Base-by-base conservation (phyloP, 2,113 vertebrate genomes). In the Hippocampus barbouri region DNA sequence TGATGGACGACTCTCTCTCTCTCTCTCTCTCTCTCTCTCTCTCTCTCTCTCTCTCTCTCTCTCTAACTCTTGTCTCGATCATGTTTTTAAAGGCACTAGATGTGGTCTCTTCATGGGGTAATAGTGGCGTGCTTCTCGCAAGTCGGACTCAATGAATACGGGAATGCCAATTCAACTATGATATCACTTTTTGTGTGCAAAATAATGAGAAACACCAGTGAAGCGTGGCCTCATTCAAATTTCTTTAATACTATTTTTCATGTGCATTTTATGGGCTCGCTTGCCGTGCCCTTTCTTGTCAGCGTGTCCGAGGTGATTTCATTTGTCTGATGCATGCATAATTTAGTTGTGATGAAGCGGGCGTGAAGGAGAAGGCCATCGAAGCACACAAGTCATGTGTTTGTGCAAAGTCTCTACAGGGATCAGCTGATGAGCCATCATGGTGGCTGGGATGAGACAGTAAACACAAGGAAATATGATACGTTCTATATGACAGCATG, bases 241-340 rank as follows among this genome's bases (percentile, higher is more conserved):
- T 83, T 85, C 80, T 79, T 83, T 82, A 82, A 82, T 82, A 85
- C 82, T 85, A 83, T 85, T 85, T 87, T 84, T 74, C 76, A 73
- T 70, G 72, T 80, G 83, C 80, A 74, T 83, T 89, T 82, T 77
- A 80, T 73, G 66, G 76, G 82, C 82, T 72, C 78, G 78, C 84
- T 66, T 83, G 79, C 76, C 83, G 83, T 88, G 88, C 86, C 88
- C 87, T 89, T 89, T 85, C 83, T 91, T 88, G 89, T 91, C 89
- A 90, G 76, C 53, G 70, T 90, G 90, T 90, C 86, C 85, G 73
- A 82, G 86, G 82, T 86, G 85, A 91, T 92, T 91, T 66, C 89
- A 91, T 89, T 88, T 74, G 83, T 83, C 85, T 72, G 83, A 87
- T 86, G 88, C 86, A 86, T 91, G 86, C 88, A 91, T 92, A 91